A percentile compares a stretch with the other conserved stretches of the same genome.
These are phyloP conservation scores for Huso huso DNA, from an alignment of 2,797 vertebrate species.

Conservation along the genomic window DNA sequence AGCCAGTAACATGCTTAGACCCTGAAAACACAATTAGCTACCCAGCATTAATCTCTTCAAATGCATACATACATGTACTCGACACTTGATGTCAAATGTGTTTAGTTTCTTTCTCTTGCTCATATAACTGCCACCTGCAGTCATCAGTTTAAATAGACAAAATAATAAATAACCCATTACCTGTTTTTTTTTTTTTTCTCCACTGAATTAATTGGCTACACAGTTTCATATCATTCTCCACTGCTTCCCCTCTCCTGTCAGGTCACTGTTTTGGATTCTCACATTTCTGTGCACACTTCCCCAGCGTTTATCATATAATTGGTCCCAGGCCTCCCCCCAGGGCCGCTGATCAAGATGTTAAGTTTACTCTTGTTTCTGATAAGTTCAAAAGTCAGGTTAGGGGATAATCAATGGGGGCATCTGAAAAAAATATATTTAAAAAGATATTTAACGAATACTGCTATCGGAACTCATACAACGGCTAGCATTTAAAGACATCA, in stretches of 20 bases:
- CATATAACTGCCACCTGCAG: too few species aligned
- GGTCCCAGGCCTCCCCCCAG: conserved; percentile 36
- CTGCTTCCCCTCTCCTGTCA: conserved; percentile 26
- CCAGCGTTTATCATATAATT: conserved; percentile 39
- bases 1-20: too few species aligned
- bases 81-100: too few species aligned
- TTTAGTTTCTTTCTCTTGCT: too few species aligned
- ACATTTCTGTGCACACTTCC: conserved; percentile 37
- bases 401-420: neutral
- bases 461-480: too few species aligned
- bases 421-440: neutral
- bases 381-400: conserved; percentile 4
- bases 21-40: too few species aligned
- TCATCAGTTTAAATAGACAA: too few species aligned
- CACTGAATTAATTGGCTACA: neutral
- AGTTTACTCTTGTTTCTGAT: conserved; percentile 2
- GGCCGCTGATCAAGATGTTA: conserved; percentile 4
- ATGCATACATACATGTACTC: too few species aligned
- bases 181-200: neutral
- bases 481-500: too few species aligned
- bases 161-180: too few species aligned
- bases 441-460: too few species aligned
- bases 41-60: too few species aligned
- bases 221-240: neutral
- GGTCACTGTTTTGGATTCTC: conserved; percentile 41